Evolutionary conservation across 2,113 vertebrate species (phyloP), one percentile per base, ranked within the genome.

Genomic region (Dasyornis broadbenti): DNA sequence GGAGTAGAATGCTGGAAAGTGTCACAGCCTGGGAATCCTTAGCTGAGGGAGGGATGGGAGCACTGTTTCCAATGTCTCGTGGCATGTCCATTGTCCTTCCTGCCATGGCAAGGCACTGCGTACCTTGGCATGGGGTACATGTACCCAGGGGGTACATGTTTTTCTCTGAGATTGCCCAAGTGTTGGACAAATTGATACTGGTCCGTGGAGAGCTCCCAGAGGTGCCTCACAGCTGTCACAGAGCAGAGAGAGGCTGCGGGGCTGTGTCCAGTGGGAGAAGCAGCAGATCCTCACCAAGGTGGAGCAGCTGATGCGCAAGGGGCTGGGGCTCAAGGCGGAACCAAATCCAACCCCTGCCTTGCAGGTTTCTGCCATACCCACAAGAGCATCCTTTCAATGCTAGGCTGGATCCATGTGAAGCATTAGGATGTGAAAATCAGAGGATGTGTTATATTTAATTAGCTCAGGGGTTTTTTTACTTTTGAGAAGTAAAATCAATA

Each of bases 1-100:
- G 39, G 80, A 82, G 39, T 20, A 71, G 12, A n/a, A 21, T 35
- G 37, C 54, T 78, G 71, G 44, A 31, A 13, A 54, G 69, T 5
- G 1, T 20, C 23, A 7, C 37, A 33, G 33, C 47, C 15, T 44
- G 12, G 13, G 47, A 72, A 27, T 5, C 54, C 44, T 69, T 63
- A 27, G 52, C 42, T 33, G 3, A 53, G 5, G 27, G 40, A 66
- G 40, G 64, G 28, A 31, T 56, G 47, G 40, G 45, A 42, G 18
- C 18, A 52, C 28, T 9, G 7, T 31, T 65, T n/a, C 44, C 9
- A 20, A 5, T 50, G 45, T 39, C 3, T 26, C 11, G 1, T 3
- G 7, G 59, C 1, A 0, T 24, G 19, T 37, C 66, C 15, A 0
- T 42, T 2, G 0, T 70, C 35, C 21, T 56, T 31, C n/a, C 31